Conservation (phyloP, 92 coral and sea anemone species). For the Epizoanthus stellaris region DNA sequence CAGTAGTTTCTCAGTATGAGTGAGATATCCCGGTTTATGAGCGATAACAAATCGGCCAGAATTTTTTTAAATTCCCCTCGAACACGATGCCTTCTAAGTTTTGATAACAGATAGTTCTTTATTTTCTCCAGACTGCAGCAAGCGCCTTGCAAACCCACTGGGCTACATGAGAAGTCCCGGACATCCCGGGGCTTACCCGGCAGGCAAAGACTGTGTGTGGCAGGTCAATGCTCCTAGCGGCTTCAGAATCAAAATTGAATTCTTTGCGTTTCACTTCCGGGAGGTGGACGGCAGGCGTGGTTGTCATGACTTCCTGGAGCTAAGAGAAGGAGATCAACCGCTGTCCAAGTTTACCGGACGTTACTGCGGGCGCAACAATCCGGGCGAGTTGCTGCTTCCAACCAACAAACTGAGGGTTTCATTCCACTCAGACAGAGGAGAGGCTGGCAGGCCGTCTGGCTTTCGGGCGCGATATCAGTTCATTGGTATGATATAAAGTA, state of each 20-base stretch:
- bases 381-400: slow-evolving; percentile 47
- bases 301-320: slow-evolving; percentile 79
- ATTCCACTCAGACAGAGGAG: slow-evolving; percentile 61
- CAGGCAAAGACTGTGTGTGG: slow-evolving; percentile 78
- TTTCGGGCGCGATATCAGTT: slow-evolving; percentile 63
- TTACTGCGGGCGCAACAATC: slow-evolving; percentile 78
- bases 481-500: slow-evolving; percentile 54
- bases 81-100: not conserved
- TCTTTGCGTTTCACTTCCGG: slow-evolving; percentile 65
- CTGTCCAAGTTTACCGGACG: slow-evolving; percentile 75
- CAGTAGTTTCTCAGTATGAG: too few relatives aligned
- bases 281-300: slow-evolving; percentile 69
- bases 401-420: slow-evolving; percentile 56
- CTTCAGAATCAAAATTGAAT: slow-evolving; percentile 70
- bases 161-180: slow-evolving; percentile 65
- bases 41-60: too few relatives aligned
- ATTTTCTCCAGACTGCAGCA: slow-evolving; percentile 64
- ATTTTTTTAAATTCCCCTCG: too few relatives aligned
- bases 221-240: slow-evolving; percentile 75
- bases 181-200: slow-evolving; percentile 62
- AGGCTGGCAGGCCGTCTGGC: slow-evolving; percentile 50
- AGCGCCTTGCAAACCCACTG: slow-evolving; percentile 37
- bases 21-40: too few relatives aligned
- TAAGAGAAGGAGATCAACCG: slow-evolving; percentile 75
- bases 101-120: not conserved